Percentiles rank a stretch among this genome's conserved stretches.
phyloP scores from a whole-genome alignment of 2,888 invertebrate genomes.

The Diarsia mendica region DNA sequence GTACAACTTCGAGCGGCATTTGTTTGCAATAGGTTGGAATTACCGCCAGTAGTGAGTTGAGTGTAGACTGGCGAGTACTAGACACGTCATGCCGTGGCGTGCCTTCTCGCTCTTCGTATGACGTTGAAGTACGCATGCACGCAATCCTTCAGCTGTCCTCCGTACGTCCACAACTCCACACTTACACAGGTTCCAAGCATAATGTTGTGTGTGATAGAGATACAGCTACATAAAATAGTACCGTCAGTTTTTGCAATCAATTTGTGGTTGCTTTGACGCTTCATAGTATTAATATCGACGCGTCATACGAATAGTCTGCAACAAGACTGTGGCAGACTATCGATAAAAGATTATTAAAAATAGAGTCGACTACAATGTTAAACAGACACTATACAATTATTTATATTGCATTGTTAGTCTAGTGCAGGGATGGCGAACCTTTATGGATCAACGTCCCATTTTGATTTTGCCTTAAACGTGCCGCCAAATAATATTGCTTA shows the following conservation, averaged over 20 bases:
- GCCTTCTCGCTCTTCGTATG: too few relatives aligned
- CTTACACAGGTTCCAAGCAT: neutral
- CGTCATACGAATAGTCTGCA: too few relatives aligned
- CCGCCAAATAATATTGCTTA: too few relatives aligned
- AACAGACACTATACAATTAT: neutral
- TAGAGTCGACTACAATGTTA: neutral
- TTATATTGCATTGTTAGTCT: neutral
- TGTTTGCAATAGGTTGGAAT: too few relatives aligned
- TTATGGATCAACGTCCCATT: too few relatives aligned
- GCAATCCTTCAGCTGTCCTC: neutral
- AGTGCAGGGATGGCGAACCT: too few relatives aligned
- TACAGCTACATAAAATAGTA: neutral
- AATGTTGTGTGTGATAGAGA: neutral
- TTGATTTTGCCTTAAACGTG: too few relatives aligned
- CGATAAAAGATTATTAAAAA: neutral
- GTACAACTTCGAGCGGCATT: too few relatives aligned
- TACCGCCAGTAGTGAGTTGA: too few relatives aligned
- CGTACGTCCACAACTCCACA: too few relatives aligned
- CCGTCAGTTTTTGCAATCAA: neutral
- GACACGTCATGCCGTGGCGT: neutral
- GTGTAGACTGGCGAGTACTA: neutral
- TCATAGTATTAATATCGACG: neutral
- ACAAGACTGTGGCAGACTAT: neutral
- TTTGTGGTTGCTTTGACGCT: neutral
- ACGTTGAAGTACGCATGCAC: neutral